These are phyloP conservation scores for Liasis olivaceus DNA, from an alignment of 2,797 vertebrate genomes.

Conservation along the genomic window DNA sequence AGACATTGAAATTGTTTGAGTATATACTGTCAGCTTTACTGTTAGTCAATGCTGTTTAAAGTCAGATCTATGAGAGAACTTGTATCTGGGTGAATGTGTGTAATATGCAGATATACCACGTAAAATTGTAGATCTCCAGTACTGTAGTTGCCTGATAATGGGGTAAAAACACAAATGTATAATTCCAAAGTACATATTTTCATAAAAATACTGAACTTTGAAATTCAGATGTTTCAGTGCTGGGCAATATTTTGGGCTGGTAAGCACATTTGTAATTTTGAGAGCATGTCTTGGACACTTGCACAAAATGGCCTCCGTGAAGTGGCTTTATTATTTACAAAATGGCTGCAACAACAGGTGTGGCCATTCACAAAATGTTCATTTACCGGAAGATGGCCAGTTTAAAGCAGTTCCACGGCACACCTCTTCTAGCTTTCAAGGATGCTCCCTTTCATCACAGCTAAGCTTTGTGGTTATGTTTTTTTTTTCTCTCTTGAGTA, in stretches of 20 bases:
- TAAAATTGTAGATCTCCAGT: not conserved
- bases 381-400: not conserved
- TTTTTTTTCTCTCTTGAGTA: not conserved
- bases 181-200: not conserved
- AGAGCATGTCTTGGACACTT: not conserved
- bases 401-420: not conserved
- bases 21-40: conserved; percentile 10
- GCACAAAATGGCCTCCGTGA: not conserved
- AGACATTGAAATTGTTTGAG: conserved; percentile 23
- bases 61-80: not conserved
- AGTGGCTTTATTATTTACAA: not conserved
- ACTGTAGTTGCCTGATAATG: not conserved
- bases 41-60: conserved; percentile 17
- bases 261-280: not conserved
- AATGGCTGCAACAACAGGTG: not conserved
- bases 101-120: not conserved
- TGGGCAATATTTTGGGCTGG: not conserved
- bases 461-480: not conserved
- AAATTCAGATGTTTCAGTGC: not conserved
- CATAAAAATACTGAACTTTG: not conserved
- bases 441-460: not conserved
- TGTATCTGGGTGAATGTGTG: conserved; percentile 1
- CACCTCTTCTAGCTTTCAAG: not conserved
- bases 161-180: not conserved
- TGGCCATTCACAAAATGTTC: not conserved